Conservation (phyloP, 2,113 vertebrate genomes). For the Neotragus pygmaeus region DNA sequence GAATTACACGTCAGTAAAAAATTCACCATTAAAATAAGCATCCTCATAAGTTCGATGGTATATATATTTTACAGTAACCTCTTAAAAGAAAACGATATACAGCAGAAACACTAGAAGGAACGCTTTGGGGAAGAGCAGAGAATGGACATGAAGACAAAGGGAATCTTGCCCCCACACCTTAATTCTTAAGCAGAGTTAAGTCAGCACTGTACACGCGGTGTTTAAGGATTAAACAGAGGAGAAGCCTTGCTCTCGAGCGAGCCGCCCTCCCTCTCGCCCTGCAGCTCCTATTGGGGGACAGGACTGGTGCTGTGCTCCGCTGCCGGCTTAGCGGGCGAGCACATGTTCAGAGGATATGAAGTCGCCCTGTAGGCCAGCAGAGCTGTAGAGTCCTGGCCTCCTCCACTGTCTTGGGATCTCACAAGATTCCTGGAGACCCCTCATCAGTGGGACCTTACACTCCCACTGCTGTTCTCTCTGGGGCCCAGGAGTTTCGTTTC, state of each 20-base stretch:
- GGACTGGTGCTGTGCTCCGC: accelerated
- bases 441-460: too few relatives aligned
- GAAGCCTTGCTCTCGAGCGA: background rate
- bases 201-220: background rate
- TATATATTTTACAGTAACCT: background rate
- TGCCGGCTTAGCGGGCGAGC: accelerated
- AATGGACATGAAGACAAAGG: accelerated
- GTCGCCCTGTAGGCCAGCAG: accelerated
- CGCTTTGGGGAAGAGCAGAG: background rate
- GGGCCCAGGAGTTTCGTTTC: background rate
- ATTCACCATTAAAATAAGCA: background rate
- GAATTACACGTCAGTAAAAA: background rate
- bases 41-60: background rate
- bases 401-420: too few relatives aligned
- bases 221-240: background rate
- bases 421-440: background rate
- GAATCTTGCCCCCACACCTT: too few relatives aligned
- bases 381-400: accelerated
- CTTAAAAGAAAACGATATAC: background rate
- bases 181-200: background rate
- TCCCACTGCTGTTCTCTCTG: background rate
- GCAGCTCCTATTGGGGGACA: background rate
- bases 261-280: background rate
- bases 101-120: background rate
- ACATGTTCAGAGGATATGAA: accelerated